Base-by-base conservation (phyloP, 2,888 invertebrate genomes). In the Pimpla rufipes region DNA sequence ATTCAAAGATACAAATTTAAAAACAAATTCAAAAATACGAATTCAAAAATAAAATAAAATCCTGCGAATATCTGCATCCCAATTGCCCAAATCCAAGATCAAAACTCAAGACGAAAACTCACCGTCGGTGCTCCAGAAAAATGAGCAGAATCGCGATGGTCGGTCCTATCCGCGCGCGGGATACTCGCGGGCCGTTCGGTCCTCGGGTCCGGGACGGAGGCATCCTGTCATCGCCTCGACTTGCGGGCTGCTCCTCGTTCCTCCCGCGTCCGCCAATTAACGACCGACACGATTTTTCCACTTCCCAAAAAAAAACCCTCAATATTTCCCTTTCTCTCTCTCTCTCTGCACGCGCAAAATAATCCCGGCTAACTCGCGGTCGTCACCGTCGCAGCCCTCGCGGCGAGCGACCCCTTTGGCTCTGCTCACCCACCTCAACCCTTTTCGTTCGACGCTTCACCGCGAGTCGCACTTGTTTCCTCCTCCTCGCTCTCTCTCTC, bases 191-290 rank as follows among this genome's bases (percentile, higher is more conserved):
- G 55, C 88, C 87, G 83, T 88, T 88, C 78, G 89, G 88, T 90
- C 91, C 91, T 89, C 90, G 89, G 88, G 87, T 85, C 89, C 90
- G 89, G 88, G 89, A 88, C 89, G 92, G 86, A 91, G 91, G 92
- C 93, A 93, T 93, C 89, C 92, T 93, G 91, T 93, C 93, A 93
- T 93, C 90, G 92, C 93, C 93, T 88, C 91, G 88, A 87, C 88
- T 87, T 89, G 88, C 87, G 89, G 77, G 74, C 85, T 86, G 86
- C 85, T 37, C 77, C 57, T 68, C 77, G 37, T 68, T 68, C 59
- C 37, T 57, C 35, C 23, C 35, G 57, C 77, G 45, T n/a, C 68
- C 47, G 29, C 29, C n/a, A 42, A n/a, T n/a, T 40, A 55, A 29
- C 67, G 66, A 67, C 70, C 74, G 29, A 78, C 70, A 71, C 59